These are phyloP conservation scores for Propsilocerus akamusi DNA, from an alignment of 1,140 invertebrate genomes.

Conservation along the genomic window DNA sequence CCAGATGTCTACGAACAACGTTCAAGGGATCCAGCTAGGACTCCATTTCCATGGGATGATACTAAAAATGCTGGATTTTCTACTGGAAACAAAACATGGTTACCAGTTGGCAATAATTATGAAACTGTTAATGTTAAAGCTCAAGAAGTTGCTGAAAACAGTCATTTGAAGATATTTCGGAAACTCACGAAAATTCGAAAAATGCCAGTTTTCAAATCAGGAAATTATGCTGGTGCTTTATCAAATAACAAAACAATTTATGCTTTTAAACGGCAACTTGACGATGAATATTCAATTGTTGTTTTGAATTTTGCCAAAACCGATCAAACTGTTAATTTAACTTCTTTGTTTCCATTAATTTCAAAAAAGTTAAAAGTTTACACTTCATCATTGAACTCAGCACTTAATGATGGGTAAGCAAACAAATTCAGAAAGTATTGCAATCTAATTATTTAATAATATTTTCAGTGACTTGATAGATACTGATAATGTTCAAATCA, in stretches of 20 bases:
- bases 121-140: slow-evolving; percentile 27
- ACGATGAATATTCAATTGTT: neutral
- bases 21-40: slow-evolving; percentile 32
- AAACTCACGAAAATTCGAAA: neutral
- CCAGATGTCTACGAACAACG: slow-evolving; percentile 13
- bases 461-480: neutral
- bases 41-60: slow-evolving; percentile 42
- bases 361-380: neutral
- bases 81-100: slow-evolving; percentile 32
- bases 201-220: neutral
- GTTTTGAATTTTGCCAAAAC: neutral
- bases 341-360: neutral
- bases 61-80: slow-evolving; percentile 33
- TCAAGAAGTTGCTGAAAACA: slow-evolving; percentile 17
- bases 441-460: neutral
- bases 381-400: neutral
- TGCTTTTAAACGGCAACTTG: neutral
- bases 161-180: slow-evolving; percentile 26
- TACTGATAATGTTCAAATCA: neutral
- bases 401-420: neutral
- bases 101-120: slow-evolving; percentile 40
- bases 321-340: neutral
- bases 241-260: neutral
- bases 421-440: neutral
- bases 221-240: neutral